Evolutionary conservation across 2,113 vertebrate genomes (phyloP).

Genomic region (Equus quagga): DNA sequence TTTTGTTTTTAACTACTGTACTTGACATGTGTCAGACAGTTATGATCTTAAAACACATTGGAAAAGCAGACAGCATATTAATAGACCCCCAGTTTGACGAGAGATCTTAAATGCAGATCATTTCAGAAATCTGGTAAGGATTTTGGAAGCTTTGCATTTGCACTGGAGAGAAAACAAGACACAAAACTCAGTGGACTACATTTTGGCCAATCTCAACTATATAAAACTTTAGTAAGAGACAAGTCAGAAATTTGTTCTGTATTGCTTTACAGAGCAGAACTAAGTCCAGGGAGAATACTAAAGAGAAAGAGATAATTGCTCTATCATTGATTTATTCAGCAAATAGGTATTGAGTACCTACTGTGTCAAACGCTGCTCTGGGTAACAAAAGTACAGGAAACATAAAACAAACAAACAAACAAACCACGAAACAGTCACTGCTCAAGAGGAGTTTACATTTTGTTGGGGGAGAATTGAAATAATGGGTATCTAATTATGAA

Average conservation of each 20-base stretch:
- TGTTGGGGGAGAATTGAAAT: background rate
- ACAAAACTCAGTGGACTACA: background rate
- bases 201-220: background rate
- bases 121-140: background rate
- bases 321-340: background rate
- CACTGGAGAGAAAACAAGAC: background rate
- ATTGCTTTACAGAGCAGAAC: background rate
- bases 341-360: background rate
- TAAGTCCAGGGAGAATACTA: background rate
- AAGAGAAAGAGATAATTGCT: background rate
- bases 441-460: background rate
- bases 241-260: background rate
- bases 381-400: background rate
- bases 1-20: background rate
- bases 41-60: background rate
- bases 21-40: background rate
- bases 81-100: background rate
- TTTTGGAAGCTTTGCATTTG: background rate
- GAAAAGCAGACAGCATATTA: background rate
- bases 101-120: background rate
- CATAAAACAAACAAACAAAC: background rate
- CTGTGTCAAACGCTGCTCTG: background rate
- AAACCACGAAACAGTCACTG: background rate
- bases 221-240: background rate
- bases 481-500: background rate